Conservation (phyloP, 2,888 invertebrate genomes). For the Hedya salicella region DNA sequence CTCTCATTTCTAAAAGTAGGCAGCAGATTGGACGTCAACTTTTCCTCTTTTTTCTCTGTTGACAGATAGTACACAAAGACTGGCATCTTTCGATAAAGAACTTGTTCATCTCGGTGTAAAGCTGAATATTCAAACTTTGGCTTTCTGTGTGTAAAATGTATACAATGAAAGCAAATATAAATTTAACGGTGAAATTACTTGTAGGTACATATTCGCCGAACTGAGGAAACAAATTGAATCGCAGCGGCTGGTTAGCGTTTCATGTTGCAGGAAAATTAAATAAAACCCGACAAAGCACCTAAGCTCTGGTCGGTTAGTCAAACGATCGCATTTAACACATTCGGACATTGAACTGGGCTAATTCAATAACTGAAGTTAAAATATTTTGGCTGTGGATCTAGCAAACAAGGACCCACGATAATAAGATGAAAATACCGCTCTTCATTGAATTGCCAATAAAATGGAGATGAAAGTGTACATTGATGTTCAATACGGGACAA, state of each 20-base stretch:
- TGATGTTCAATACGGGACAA: conserved; percentile 63
- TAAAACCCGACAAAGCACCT: conserved; percentile 44
- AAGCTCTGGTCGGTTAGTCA: conserved; percentile 47
- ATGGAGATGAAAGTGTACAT: conserved; percentile 59
- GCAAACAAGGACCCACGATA: conserved; percentile 50
- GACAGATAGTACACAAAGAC: conserved; percentile 69
- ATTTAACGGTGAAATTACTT: conserved; percentile 5
- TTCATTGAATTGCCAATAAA: conserved; percentile 61
- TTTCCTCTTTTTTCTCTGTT: conserved; percentile 66
- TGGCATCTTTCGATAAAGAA: conserved; percentile 62
- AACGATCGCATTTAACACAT: conserved; percentile 46
- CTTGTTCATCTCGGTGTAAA: conserved; percentile 54
- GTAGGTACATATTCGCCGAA: conserved; percentile 33
- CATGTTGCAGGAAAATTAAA: conserved; percentile 34
- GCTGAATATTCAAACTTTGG: conserved; percentile 56
- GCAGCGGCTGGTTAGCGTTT: conserved; percentile 43
- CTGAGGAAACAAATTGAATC: conserved; percentile 48
- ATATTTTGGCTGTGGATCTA: conserved; percentile 41
- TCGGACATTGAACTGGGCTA: conserved; percentile 33
- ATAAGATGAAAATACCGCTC: conserved; percentile 60
- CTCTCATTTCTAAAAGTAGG: conserved; percentile 75
- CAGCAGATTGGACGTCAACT: conserved; percentile 74
- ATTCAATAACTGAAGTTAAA: conserved; percentile 44
- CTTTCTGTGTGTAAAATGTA: conserved; percentile 32
- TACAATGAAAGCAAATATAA: conserved; percentile 3